Evolutionary conservation across 2,797 vertebrate species (phyloP).

Genomic region (Rhynchotus rufescens): DNA sequence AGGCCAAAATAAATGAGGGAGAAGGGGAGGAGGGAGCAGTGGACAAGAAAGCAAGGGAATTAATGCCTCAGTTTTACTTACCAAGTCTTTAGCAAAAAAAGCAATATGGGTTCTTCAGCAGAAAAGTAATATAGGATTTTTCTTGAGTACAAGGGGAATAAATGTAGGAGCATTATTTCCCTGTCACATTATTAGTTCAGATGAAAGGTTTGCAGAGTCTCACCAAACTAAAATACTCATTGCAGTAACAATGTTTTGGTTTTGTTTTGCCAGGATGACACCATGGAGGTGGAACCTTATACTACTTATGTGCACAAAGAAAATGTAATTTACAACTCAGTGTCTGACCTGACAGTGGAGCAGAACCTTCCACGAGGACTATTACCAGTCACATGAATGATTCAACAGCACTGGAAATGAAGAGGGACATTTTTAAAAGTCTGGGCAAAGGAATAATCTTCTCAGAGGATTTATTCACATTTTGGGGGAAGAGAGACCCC

Average conservation of each 20-base stretch:
- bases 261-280: conserved; percentile 72
- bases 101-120: background rate
- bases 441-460: background rate
- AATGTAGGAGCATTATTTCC: background rate
- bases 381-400: background rate
- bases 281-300: conserved; percentile 78
- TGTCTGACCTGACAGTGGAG: conserved; percentile 35
- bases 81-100: background rate
- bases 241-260: conserved; percentile 23
- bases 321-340: conserved; percentile 78
- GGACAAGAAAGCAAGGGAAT: background rate
- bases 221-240: background rate
- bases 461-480: background rate
- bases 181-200: background rate
- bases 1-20: background rate
- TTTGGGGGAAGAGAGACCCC: background rate
- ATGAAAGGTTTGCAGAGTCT: background rate
- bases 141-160: background rate
- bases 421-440: background rate
- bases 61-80: background rate
- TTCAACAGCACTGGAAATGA: background rate
- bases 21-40: background rate
- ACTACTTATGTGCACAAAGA: conserved; percentile 79
- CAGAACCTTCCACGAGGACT: conserved; percentile 15
- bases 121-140: background rate